phyloP scores from a whole-genome alignment of 2,888 invertebrate species.

The Urechis unicinctus region DNA sequence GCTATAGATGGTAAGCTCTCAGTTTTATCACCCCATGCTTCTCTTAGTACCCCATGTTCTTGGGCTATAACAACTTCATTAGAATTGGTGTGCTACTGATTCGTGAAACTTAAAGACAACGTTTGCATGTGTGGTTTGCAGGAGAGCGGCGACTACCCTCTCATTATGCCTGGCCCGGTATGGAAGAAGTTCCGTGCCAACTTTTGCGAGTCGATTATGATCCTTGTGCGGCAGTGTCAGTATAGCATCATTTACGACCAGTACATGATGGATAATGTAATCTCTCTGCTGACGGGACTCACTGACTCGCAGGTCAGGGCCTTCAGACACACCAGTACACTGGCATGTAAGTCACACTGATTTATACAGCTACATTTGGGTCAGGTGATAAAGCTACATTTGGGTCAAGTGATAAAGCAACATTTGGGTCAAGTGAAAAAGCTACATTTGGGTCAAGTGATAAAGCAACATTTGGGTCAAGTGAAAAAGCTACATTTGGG shows the following conservation, averaged over 20 bases:
- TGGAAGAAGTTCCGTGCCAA: slow-evolving; percentile 96
- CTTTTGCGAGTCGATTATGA: slow-evolving; percentile 94
- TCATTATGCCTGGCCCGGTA: slow-evolving; percentile 91
- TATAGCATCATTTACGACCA: slow-evolving; percentile 99
- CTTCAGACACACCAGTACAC: slow-evolving; percentile 85
- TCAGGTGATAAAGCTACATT: background rate
- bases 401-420: no score
- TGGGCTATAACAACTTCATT: background rate
- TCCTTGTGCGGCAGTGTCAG: slow-evolving; percentile 93
- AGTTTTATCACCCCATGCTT: background rate
- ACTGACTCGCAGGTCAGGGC: slow-evolving; percentile 92
- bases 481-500: no score
- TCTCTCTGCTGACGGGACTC: slow-evolving; percentile 89
- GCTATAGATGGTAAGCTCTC: background rate
- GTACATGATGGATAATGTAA: slow-evolving; percentile 97
- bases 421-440: no score
- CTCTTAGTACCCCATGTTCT: background rate
- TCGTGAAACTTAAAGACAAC: background rate
- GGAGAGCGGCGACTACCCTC: slow-evolving; percentile 98
- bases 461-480: no score
- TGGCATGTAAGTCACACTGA: slow-evolving; percentile 62
- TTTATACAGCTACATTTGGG: background rate
- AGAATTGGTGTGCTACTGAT: background rate
- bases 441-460: no score
- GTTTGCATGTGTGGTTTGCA: slow-evolving; percentile 42